Base-by-base conservation (phyloP, 92 coral and sea anemone genomes). In the Actinernus sp. region DNA sequence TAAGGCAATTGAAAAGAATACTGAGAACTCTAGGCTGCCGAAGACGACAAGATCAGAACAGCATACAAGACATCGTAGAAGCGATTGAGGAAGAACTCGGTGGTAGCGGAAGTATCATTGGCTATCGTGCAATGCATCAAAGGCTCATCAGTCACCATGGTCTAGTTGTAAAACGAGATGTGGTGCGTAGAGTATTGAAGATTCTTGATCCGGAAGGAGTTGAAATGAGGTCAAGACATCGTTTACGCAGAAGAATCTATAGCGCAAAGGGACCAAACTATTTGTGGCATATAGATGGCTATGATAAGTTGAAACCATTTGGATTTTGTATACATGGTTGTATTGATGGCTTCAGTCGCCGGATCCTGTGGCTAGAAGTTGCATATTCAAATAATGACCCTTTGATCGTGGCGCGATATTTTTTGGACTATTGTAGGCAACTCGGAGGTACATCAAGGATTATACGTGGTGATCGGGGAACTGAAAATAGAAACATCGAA, bases 81-180 rank as follows among this genome's bases (percentile, higher is more conserved):
- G 32, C 36, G 4, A 52, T 28, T 14, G 59, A 23, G 18, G 14
- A 22, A 6, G 36, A 23, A 14, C 12, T 28, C 10, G 12, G 6
- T 4, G 31, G 36, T 5, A 77, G 76, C 58, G 90, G 81, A 43
- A 62, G 79, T 41, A 20, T 62, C 1, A 25, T 84, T 23, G 84
- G 93, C 25, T 86, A 86, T 64, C 68, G 87, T 61, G 78, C 71
- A 40, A 73, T 72, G 87, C 72, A 66, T 45, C 83, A 65, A 58
- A 63, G 92, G 31, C 61, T 84, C 58, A 31, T 51, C 24, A 64
- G 25, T 49, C 45, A 70, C 41, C 55, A 78, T 47, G 43, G 65
- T 25, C 61, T 62, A 2, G 44, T 45, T 51, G 73, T 75, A 14
- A 45, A 31, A 34, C 45, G 79, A 58, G 63, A 69, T 13, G 63